Percentiles rank a stretch among this genome's conserved stretches.
Evolutionary conservation across 2,888 invertebrate genomes (phyloP).

Genomic region (Luffia ferchaultella): DNA sequence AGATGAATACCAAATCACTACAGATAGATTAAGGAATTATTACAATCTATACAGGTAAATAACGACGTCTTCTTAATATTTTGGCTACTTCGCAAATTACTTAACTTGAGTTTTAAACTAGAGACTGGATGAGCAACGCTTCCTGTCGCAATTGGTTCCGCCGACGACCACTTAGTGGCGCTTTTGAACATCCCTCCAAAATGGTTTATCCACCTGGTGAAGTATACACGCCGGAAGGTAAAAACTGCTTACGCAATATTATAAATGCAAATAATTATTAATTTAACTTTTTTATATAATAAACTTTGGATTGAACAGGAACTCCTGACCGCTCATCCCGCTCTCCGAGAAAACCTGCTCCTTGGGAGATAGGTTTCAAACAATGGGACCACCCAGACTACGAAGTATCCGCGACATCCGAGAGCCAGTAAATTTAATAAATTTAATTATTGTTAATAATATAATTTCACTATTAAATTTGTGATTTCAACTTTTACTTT

Average conservation of each 20-base stretch:
- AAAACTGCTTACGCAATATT: not conserved
- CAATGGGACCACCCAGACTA: slow-evolving; percentile 84
- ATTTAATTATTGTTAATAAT: too few relatives aligned
- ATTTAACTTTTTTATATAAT: not conserved
- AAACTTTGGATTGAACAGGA: slow-evolving; percentile 19
- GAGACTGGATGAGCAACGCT: slow-evolving; percentile 91
- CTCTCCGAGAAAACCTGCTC: slow-evolving; percentile 52
- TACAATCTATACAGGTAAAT: slow-evolving; percentile 70
- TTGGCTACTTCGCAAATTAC: not conserved
- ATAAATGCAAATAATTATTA: not conserved
- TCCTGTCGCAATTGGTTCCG: slow-evolving; percentile 89
- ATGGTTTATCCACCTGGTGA: slow-evolving; percentile 94
- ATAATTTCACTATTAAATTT: not conserved
- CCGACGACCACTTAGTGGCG: slow-evolving; percentile 81
- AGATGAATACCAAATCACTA: slow-evolving; percentile 76
- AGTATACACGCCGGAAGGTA: slow-evolving; percentile 79
- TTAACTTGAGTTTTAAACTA: slow-evolving; percentile 22
- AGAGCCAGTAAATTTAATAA: slow-evolving; percentile 81
- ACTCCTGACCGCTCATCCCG: slow-evolving; percentile 68
- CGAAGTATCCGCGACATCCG: slow-evolving; percentile 83
- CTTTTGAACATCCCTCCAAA: slow-evolving; percentile 89
- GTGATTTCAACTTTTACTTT: too few relatives aligned
- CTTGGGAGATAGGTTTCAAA: slow-evolving; percentile 77
- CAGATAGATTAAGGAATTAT: slow-evolving; percentile 79
- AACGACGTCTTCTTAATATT: not conserved